A percentile compares a stretch with the other conserved stretches of the same genome.
phyloP scores from a whole-genome alignment of 1,140 invertebrate genomes.

The Wiebesia pumilae region DNA sequence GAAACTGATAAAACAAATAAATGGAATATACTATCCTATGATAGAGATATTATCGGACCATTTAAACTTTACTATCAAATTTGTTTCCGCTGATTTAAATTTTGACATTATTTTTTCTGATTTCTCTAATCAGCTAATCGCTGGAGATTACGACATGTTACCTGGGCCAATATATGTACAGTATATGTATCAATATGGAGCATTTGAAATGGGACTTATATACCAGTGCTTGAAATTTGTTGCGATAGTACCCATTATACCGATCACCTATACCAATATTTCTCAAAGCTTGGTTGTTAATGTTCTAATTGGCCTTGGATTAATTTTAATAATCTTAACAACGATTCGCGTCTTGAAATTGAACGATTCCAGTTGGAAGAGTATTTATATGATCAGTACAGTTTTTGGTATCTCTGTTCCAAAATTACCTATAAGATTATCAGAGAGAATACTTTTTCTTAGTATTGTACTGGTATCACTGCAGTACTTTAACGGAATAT shows the following conservation, averaged over 20 bases:
- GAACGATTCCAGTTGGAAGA: neutral
- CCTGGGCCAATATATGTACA: neutral
- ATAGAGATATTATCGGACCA: neutral
- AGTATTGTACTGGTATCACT: neutral
- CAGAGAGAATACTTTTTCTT: neutral
- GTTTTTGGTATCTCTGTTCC: neutral
- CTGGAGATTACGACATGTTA: neutral
- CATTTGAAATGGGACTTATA: neutral
- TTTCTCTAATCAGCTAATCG: neutral
- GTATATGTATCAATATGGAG: neutral
- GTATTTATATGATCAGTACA: neutral
- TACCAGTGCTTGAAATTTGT: neutral
- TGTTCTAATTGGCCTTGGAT: no score
- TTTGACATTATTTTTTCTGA: neutral
- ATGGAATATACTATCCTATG: neutral
- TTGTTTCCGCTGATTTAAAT: neutral
- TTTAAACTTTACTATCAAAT: constrained; percentile 2
- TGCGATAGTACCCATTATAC: neutral
- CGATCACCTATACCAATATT: neutral
- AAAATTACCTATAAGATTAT: neutral
- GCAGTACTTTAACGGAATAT: neutral
- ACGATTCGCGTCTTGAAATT: neutral
- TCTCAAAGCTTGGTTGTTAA: neutral
- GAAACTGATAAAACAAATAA: neutral
- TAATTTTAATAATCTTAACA: neutral